Evolutionary conservation across 2,888 invertebrate species (phyloP), one percentile per base, ranked within the genome.

Genomic region (Drosophila siamana): DNA sequence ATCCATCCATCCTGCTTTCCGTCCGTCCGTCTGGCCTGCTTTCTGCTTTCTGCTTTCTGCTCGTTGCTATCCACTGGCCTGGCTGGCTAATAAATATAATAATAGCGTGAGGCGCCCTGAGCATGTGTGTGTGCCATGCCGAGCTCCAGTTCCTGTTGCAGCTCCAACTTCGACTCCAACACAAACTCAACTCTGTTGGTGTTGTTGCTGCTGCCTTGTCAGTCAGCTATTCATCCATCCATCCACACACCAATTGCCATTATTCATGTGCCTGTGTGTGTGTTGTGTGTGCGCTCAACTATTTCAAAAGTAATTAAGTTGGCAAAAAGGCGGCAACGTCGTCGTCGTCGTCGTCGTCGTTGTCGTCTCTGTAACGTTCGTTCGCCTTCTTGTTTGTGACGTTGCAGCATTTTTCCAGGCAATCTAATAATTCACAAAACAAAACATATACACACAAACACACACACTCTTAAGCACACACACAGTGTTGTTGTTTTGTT

Each of bases 301-400:
- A 85, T 85, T 87, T 79, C 74, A 77, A 86, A 86, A 83, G 88
- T 83, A 83, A 83, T 83, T 87, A 87, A 83, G 86, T 83, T 83
- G 68, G 77, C 80, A 69, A 74, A 77, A 68, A 80, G 80, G 80
- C 78, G 76, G 68, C 76, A 70, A 73, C 64, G 60, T 56, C 43
- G 61, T 70, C 60, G 71, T 59, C 7, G 30, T 15, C n/a, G 33
- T 33, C n/a, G 33, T 33, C 19, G 19, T 19, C 19, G 19, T 19
- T 2, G 19, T 26, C 6, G n/a, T n/a, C 36, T 15, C 36, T 19
- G 15, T 38, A 13, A 15, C 33, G 56, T 54, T 51, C 55, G 30
- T 43, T 28, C 55, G 46, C 26, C 59, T 56, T 63, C 61, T 62
- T 67, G 54, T 48, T 62, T 69, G 69, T 62, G 69, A 62, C 59